These are phyloP conservation scores for Perccottus glenii DNA, from an alignment of 2,113 vertebrate species.

Conservation along the genomic window DNA sequence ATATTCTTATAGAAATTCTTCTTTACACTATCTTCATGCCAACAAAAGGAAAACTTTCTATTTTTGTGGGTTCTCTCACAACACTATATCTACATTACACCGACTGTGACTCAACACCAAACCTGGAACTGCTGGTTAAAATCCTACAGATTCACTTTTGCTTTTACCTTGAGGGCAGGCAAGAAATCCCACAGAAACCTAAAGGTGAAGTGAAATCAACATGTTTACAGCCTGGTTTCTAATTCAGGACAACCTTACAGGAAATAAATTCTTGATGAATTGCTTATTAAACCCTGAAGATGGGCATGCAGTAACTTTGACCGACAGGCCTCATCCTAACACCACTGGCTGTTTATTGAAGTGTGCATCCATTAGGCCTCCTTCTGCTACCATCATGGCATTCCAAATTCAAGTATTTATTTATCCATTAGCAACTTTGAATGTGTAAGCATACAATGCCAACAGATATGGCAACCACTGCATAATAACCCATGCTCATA, in stretches of 20 bases:
- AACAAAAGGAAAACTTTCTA: no score
- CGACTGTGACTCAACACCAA: no score
- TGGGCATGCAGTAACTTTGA: not conserved
- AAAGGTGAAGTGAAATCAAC: not conserved
- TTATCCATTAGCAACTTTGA: no score
- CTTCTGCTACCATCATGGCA: not conserved
- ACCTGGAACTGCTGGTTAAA: not conserved
- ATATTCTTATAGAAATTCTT: no score
- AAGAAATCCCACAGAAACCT: not conserved
- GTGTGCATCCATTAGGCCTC: not conserved
- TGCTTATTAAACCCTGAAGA: not conserved
- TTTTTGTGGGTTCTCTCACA: no score
- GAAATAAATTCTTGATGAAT: not conserved
- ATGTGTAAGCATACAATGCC: no score
- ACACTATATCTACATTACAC: no score
- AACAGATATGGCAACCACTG: no score
- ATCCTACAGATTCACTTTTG: not conserved
- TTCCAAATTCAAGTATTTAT: no score
- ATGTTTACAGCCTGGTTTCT: not conserved
- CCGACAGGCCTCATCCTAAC: not conserved
- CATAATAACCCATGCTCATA: no score
- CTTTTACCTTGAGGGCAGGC: not conserved
- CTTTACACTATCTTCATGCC: no score
- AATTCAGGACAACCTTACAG: not conserved
- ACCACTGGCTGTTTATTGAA: conserved; percentile 1